A percentile compares a stretch with the other conserved stretches of the same genome.
Conservation (phyloP, 2,888 invertebrate species). For the Carabus problematicus region DNA sequence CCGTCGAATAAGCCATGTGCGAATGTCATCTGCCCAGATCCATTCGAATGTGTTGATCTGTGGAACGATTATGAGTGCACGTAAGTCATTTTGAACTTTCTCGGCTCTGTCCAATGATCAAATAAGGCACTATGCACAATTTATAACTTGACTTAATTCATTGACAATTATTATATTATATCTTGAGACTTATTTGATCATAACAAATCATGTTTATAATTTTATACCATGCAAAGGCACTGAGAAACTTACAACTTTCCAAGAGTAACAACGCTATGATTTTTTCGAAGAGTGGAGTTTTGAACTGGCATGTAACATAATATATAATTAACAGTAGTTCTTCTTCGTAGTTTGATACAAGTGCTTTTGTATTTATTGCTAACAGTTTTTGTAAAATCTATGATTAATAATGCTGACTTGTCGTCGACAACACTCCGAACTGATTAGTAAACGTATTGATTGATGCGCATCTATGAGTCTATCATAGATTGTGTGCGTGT, state of each 20-base stretch:
- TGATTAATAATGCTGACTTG: too few species aligned
- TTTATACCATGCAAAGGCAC: conserved; percentile 54
- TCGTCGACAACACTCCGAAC: too few species aligned
- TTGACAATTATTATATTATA: conserved; percentile 15
- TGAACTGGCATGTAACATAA: too few species aligned
- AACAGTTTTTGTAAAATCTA: too few species aligned
- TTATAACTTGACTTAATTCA: conserved; percentile 23
- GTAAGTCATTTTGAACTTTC: conserved; percentile 69
- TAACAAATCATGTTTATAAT: conserved; percentile 10
- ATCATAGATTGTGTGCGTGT: conserved; percentile 3
- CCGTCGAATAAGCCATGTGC: conserved; percentile 95
- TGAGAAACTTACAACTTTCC: conserved; percentile 49
- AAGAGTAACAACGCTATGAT: too few species aligned
- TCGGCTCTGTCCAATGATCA: background rate
- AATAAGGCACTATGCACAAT: background rate
- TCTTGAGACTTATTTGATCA: conserved; percentile 6
- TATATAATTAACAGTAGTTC: too few species aligned
- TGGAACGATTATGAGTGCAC: conserved; percentile 99
- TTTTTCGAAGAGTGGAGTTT: too few species aligned
- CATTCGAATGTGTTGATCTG: conserved; percentile 93
- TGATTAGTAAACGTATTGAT: too few species aligned
- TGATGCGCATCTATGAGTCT: background rate
- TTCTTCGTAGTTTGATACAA: too few species aligned
- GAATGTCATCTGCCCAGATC: conserved; percentile 91
- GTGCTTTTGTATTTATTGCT: too few species aligned